Base-by-base conservation (phyloP, 2,888 invertebrate genomes). In the Hydrotaea diabolus region DNA sequence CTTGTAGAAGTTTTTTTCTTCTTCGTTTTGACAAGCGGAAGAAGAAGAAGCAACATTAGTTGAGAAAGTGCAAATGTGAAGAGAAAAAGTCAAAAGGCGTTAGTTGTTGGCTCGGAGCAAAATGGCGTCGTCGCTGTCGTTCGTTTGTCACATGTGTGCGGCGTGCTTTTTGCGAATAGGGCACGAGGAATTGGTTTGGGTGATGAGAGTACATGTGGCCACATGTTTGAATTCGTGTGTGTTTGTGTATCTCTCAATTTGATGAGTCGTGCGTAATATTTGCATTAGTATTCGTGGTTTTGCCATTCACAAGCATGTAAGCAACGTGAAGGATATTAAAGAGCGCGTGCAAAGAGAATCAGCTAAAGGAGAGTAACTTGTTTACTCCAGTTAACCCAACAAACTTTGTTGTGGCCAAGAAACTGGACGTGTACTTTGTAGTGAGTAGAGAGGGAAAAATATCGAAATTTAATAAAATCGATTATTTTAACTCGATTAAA, bases 11-110 rank as follows among this genome's bases (percentile, higher is more conserved):
- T 19, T 17, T 39, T 76, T 79, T 77, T 53, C 17, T 31, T 76
- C 76, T 77, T 53, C 17, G 19, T n/a, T 4, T 36, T 23, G 3
- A 17, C 53, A 53, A 59, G 26, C 13, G 13, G 59, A 23, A 59
- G 23, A 23, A 59, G 59, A 23, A 59, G 26, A 59, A 13, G 9
- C 8, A 23, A 4, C 57, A 59, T 23, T 23, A 59, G 59, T 23
- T 21, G 19, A 59, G 11, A 13, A 21, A 55, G 11, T 8, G 55
- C 8, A 17, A 55, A 8, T 21, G 21, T 55, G 21, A 55, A 59
- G 73, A 57, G 39, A 26, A 84, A 73, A 84, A 81, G 71, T 75
- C 71, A 80, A 81, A 84, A 81, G 80, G 81, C 84, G 81, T 84
- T 64, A 71, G 69, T 80, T 31, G 31, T 31, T 83, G 83, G 80